Conservation (phyloP, 1,140 invertebrate species). For the Anoplolepis gracilipes region DNA sequence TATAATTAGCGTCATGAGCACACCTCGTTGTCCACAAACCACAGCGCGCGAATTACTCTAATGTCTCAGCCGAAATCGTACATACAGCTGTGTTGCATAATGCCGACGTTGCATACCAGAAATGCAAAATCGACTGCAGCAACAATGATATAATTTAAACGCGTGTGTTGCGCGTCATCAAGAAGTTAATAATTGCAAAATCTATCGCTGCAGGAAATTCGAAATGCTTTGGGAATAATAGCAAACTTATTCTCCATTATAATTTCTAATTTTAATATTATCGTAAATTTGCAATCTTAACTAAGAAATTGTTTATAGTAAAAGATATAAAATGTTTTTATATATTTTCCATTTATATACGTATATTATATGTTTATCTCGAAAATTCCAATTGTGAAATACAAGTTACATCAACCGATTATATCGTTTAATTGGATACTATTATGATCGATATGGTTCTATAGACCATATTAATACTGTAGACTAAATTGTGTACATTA, state of each 20-base stretch:
- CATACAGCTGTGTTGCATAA: slow-evolving; percentile 58
- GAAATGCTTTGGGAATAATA: not conserved
- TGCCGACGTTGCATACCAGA: slow-evolving; percentile 36
- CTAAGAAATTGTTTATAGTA: not conserved
- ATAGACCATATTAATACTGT: not conserved
- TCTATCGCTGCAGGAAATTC: not conserved
- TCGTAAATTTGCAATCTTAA: not conserved
- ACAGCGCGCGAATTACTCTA: slow-evolving; percentile 68
- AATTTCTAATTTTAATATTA: not conserved
- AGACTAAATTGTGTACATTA: not conserved
- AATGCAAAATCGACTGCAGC: slow-evolving; percentile 44
- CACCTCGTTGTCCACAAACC: slow-evolving; percentile 67
- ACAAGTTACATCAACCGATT: not conserved
- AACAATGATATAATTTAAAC: slow-evolving; percentile 33
- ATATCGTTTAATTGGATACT: slow-evolving; percentile 11
- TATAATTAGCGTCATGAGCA: slow-evolving; percentile 77
- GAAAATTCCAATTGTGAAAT: not conserved
- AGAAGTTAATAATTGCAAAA: slow-evolving; percentile 59
- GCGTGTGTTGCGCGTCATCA: slow-evolving; percentile 42
- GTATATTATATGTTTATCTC: not conserved
- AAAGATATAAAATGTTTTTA: not conserved
- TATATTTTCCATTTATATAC: not conserved
- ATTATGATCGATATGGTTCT: not conserved
- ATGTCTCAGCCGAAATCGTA: slow-evolving; percentile 73
- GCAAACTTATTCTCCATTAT: not conserved